Evolutionary conservation across 2,113 vertebrate species (phyloP), one percentile per base, ranked within the genome.

Genomic region (Periophthalmodon schlosseri): DNA sequence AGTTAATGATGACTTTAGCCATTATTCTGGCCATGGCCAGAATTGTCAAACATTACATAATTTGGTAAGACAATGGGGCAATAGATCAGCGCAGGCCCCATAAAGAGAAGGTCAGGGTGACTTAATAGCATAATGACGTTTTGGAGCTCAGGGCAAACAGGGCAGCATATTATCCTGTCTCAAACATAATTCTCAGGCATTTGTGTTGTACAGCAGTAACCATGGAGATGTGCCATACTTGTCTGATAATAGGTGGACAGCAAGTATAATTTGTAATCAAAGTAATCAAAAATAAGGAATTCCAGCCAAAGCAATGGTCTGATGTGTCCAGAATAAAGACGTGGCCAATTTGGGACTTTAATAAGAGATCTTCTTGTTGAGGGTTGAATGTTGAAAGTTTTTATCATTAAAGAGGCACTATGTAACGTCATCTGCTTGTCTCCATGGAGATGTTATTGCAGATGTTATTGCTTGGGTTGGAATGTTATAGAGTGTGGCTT

Each of bases 81-180:
- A 65, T 12, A 44, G 63, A 39, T 34, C 34, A 65, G 34, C 63
- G 4, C 34, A 65, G 34, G 34, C 18, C 34, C 6, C 63, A 65
- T 65, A 65, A 65, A 39, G 34, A 65, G 63, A 65, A 65, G 63
- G 63, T 65, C 63, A 65, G 63, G 21, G 34, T 39, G 34, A 44
- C 63, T 65, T 39, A 65, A 44, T 44, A 20, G 10, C 63, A 39
- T 18, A n/a, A n/a, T 44, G 63, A 39, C 33, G 34, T 65, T 39
- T 44, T 44, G 33, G 60, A 39, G 34, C 34, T 65, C 34, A 5
- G 34, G 63, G 16, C 63, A n/a, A 10, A 65, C 3, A 36, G 34
- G 34, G 10, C 63, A 65, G 63, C 18, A n/a, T 39, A 36, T 65
- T 36, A n/a, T 39, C 33, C 34, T 21, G 9, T 65, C 34, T 34